These are phyloP conservation scores for Sycophila sp. DNA, from an alignment of 1,140 invertebrate genomes.

Conservation along the genomic window DNA sequence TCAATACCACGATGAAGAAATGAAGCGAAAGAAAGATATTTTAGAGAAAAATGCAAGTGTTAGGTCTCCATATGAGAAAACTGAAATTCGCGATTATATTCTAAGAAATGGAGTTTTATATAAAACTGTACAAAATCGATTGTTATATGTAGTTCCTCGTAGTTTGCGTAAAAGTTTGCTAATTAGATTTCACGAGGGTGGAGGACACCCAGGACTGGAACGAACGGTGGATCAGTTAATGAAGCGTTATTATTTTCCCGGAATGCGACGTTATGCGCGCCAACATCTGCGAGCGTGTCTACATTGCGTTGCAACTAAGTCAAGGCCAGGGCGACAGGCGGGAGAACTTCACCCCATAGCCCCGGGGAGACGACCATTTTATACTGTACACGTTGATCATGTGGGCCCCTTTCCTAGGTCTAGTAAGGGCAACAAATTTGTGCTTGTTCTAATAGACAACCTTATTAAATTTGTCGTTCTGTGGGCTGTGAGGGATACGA, in stretches of 20 bases:
- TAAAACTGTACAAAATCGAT: neutral
- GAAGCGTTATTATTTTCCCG: constrained; percentile 33
- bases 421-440: neutral
- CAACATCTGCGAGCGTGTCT: neutral
- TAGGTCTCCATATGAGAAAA: neutral
- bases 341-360: constrained; percentile 23
- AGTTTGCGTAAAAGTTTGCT: constrained; percentile 32
- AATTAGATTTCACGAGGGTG: constrained; percentile 34
- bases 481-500: neutral
- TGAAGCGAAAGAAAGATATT: constrained; percentile 8
- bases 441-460: constrained; percentile 1
- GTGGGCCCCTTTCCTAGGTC: neutral
- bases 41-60: neutral
- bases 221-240: constrained; percentile 15
- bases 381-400: constrained; percentile 9
- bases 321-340: neutral
- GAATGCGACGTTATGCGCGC: neutral
- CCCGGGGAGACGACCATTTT: neutral
- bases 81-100: neutral
- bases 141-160: constrained; percentile 26
- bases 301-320: neutral
- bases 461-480: too few species aligned
- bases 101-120: constrained; percentile 13
- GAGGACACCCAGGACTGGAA: constrained; percentile 30
- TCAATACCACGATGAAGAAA: constrained; percentile 14